Evolutionary conservation across 2,888 invertebrate genomes (phyloP).

Genomic region (Athrips mouffetella): DNA sequence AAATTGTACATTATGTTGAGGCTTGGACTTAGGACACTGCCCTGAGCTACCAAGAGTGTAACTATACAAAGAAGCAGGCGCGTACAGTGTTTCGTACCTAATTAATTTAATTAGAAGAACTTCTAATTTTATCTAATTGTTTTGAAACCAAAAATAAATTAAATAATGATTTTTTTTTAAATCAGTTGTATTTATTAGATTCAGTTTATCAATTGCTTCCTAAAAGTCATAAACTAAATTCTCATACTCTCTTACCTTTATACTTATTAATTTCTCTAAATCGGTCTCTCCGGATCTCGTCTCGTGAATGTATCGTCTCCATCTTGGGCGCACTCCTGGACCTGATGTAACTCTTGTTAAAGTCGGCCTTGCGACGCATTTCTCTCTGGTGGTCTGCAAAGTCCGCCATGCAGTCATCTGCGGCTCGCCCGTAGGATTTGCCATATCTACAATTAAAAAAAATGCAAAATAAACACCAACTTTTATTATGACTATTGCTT

Average conservation of each 20-base stretch:
- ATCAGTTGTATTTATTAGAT: too few species aligned
- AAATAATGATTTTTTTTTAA: not conserved
- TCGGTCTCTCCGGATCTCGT: conserved; percentile 72
- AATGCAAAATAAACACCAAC: too few species aligned
- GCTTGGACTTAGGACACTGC: too few species aligned
- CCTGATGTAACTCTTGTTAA: conserved; percentile 64
- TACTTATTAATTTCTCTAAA: conserved; percentile 75
- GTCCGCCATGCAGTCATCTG: conserved; percentile 79
- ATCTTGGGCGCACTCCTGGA: conserved; percentile 78
- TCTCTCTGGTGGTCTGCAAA: conserved; percentile 71
- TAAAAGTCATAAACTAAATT: not conserved
- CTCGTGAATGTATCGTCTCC: conserved; percentile 74
- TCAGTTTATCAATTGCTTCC: not conserved
- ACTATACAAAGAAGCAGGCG: too few species aligned
- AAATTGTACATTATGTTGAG: conserved; percentile 24
- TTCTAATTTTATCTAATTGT: too few species aligned
- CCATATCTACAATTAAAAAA: conserved; percentile 64
- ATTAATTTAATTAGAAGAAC: too few species aligned
- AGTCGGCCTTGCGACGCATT: conserved; percentile 56
- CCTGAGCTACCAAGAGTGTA: too few species aligned
- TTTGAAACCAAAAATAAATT: not conserved
- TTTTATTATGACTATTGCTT: too few species aligned
- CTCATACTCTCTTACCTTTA: conserved; percentile 60
- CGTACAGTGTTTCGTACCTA: too few species aligned
- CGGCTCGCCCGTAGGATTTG: conserved; percentile 77